Percentiles rank a stretch among this genome's conserved stretches.
phyloP scores from a whole-genome alignment of 2,797 vertebrate species.

The Gouania willdenowi region DNA sequence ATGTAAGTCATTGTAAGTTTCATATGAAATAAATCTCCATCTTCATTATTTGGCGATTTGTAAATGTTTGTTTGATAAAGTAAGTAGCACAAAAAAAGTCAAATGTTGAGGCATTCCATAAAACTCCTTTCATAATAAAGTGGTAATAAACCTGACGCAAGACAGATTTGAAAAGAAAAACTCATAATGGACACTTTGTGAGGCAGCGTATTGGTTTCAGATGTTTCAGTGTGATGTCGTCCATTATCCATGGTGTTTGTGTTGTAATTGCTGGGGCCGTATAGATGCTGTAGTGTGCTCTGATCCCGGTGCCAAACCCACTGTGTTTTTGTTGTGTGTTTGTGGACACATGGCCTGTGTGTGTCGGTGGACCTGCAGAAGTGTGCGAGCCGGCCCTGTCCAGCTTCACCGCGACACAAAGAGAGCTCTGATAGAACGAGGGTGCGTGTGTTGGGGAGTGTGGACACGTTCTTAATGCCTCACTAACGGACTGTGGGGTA shows the following conservation, averaged over 20 bases:
- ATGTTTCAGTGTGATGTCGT: conserved; percentile 3
- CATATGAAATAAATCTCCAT: no score
- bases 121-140: no score
- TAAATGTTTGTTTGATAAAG: no score
- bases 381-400: conserved; percentile 47
- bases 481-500: conserved; percentile 29
- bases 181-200: no score
- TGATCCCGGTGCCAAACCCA: conserved; percentile 37
- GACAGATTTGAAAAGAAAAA: no score
- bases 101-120: no score
- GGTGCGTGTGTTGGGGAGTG: conserved; percentile 42
- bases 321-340: conserved; percentile 43
- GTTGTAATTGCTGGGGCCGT: conserved; percentile 14
- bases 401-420: conserved; percentile 63
- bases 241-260: conserved; percentile 21
- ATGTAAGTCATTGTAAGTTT: no score
- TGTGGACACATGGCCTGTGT: conserved; percentile 9
- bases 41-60: no score
- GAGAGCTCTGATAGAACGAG: conserved; percentile 62
- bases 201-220: no score
- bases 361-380: conserved; percentile 25
- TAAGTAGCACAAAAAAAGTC: no score
- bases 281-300: conserved; percentile 66
- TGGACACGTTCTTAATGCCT: conserved; percentile 57
- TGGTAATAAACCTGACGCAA: no score